Percentiles rank a stretch among this genome's conserved stretches.
phyloP scores from a whole-genome alignment of 2,113 vertebrate genomes.

The Bos javanicus region DNA sequence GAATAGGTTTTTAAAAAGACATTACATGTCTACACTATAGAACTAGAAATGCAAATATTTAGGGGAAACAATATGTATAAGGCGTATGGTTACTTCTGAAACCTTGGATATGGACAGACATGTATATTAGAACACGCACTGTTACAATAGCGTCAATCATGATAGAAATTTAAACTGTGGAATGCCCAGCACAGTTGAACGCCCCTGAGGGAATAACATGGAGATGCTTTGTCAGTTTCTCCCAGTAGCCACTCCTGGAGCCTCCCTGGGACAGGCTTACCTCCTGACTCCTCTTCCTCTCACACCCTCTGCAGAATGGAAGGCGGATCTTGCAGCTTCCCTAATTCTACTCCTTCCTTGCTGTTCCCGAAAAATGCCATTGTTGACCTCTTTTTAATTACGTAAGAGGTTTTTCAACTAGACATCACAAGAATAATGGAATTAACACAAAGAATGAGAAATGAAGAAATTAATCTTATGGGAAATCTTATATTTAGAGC shows the following conservation, averaged over 20 bases:
- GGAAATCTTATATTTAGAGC: constrained; percentile 8
- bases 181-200: neutral
- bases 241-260: neutral
- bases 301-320: neutral
- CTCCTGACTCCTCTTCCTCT: neutral
- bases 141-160: neutral
- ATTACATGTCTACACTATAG: neutral
- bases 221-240: neutral
- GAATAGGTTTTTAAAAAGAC: constrained; percentile 11
- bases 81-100: neutral
- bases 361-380: neutral
- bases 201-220: neutral
- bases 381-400: neutral
- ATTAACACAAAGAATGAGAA: constrained; percentile 40
- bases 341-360: neutral
- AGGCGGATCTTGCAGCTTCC: neutral
- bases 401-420: neutral
- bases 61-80: neutral
- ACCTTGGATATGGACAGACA: neutral
- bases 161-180: neutral
- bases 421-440: neutral
- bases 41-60: neutral
- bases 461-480: constrained; percentile 25
- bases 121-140: neutral
- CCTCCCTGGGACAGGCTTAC: fast-evolving